phyloP scores from a whole-genome alignment of 2,888 invertebrate genomes.

The Brachyptera putata region DNA sequence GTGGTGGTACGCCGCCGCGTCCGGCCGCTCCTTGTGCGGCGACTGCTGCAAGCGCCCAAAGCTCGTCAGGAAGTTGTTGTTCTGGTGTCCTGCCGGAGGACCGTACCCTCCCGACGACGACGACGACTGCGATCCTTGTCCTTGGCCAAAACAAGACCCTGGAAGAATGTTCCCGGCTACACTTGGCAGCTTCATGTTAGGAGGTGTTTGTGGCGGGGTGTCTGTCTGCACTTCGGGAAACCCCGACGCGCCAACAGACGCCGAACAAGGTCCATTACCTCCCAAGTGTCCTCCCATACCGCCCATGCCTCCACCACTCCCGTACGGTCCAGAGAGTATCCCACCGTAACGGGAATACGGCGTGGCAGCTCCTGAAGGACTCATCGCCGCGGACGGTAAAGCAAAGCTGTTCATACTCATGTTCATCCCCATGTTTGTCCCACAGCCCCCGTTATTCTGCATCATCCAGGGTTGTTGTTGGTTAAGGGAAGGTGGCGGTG shows the following conservation, averaged over 20 bases:
- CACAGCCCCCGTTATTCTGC: slow-evolving; percentile 42
- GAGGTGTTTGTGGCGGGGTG: slow-evolving; percentile 91
- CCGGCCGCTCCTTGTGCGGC: slow-evolving; percentile 43
- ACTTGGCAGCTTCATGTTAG: slow-evolving; percentile 86
- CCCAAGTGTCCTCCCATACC: slow-evolving; percentile 42
- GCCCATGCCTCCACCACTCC: slow-evolving; percentile 36
- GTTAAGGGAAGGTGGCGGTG: slow-evolving; percentile 63
- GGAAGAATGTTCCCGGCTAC: slow-evolving; percentile 66
- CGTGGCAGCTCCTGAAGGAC: slow-evolving; percentile 45
- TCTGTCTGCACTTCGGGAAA: slow-evolving; percentile 83
- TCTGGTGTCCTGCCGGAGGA: neutral
- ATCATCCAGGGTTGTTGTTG: slow-evolving; percentile 43
- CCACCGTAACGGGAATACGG: slow-evolving; percentile 45
- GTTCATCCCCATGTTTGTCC: slow-evolving; percentile 36
- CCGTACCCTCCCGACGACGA: slow-evolving; percentile 8
- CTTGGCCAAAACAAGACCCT: slow-evolving; percentile 18
- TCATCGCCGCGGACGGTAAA: slow-evolving; percentile 49
- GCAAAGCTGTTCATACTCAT: slow-evolving; percentile 49
- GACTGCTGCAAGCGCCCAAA: slow-evolving; percentile 43
- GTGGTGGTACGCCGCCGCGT: slow-evolving; percentile 37
- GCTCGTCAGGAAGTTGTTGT: slow-evolving; percentile 40
- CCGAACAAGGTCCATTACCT: slow-evolving; percentile 53
- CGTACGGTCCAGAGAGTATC: slow-evolving; percentile 39
- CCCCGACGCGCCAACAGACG: slow-evolving; percentile 46
- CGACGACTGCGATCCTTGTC: slow-evolving; percentile 16